A percentile compares a stretch with the other conserved stretches of the same genome.
These are phyloP conservation scores for Ectemnius cavifrons DNA, from an alignment of 2,888 invertebrate species.

Conservation along the genomic window DNA sequence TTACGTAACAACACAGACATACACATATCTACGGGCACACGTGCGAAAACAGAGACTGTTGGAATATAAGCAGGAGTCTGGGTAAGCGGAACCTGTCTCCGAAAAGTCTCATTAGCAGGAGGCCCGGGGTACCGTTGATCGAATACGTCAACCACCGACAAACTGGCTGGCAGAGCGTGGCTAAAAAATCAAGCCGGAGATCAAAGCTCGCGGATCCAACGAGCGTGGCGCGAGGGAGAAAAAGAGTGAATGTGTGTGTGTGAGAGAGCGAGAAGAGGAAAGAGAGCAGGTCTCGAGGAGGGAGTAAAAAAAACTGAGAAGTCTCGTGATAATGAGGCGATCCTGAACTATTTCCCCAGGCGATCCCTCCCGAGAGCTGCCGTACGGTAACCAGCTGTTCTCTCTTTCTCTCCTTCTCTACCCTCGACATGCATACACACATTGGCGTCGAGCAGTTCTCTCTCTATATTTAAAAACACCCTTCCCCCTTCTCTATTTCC, in stretches of 20 bases:
- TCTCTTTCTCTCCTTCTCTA: constrained; percentile 3
- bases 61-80: too few relatives aligned
- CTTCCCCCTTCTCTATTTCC: not conserved
- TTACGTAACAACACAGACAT: too few relatives aligned
- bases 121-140: not conserved
- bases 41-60: too few relatives aligned
- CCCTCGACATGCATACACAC: too few relatives aligned
- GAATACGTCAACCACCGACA: not conserved
- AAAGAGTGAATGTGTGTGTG: not conserved
- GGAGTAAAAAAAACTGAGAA: too few relatives aligned
- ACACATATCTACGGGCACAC: too few relatives aligned
- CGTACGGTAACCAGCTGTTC: not conserved
- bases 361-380: not conserved
- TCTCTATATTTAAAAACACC: constrained; percentile 8
- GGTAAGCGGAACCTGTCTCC: not conserved
- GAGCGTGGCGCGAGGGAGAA: constrained; percentile 1
- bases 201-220: constrained; percentile 5
- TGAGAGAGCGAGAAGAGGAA: not conserved
- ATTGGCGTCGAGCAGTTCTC: too few relatives aligned
- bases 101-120: not conserved
- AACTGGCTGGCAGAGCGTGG: constrained; percentile 1
- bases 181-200: not conserved
- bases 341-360: not conserved
- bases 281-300: constrained; percentile 1
- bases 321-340: constrained; percentile 4